Percentiles rank a stretch among this genome's conserved stretches.
Evolutionary conservation across 2,888 invertebrate genomes (phyloP).

Genomic region (Rhingia rostrata): DNA sequence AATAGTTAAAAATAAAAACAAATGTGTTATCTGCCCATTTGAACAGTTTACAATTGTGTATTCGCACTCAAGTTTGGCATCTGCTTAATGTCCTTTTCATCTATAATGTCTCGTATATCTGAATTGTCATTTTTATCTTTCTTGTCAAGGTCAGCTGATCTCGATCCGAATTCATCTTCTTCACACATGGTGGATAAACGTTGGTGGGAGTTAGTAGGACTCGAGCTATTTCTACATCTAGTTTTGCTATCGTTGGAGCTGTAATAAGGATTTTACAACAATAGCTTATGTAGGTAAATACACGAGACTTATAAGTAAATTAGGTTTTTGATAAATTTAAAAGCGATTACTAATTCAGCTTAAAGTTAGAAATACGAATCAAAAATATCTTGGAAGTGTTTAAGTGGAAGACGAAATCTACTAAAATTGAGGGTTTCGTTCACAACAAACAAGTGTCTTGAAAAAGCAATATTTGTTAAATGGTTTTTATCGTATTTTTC

Average conservation of each 20-base stretch:
- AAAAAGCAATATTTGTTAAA: no score
- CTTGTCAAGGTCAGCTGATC: slow-evolving; percentile 26
- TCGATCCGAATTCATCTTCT: slow-evolving; percentile 87
- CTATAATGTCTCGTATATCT: neutral
- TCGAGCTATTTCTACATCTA: slow-evolving; percentile 65
- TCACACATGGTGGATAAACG: slow-evolving; percentile 94
- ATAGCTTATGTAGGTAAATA: slow-evolving; percentile 31
- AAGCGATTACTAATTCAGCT: no score
- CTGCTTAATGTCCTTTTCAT: slow-evolving; percentile 22
- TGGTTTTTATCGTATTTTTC: no score
- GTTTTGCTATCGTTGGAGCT: slow-evolving; percentile 63
- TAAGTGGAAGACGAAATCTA: no score
- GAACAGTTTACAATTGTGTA: slow-evolving; percentile 44
- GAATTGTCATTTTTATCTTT: slow-evolving; percentile 19
- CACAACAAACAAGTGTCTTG: no score
- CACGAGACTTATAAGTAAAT: no score
- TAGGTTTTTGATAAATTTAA: no score
- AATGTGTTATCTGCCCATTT: no score
- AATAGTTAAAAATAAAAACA: neutral
- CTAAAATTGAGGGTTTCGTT: no score
- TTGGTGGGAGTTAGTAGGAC: slow-evolving; percentile 67
- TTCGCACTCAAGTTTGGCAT: slow-evolving; percentile 34
- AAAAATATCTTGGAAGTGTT: no score
- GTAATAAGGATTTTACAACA: slow-evolving; percentile 64
- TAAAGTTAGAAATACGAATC: no score